phyloP scores from a whole-genome alignment of 2,113 vertebrate genomes.

The Atlantisia rogersi region DNA sequence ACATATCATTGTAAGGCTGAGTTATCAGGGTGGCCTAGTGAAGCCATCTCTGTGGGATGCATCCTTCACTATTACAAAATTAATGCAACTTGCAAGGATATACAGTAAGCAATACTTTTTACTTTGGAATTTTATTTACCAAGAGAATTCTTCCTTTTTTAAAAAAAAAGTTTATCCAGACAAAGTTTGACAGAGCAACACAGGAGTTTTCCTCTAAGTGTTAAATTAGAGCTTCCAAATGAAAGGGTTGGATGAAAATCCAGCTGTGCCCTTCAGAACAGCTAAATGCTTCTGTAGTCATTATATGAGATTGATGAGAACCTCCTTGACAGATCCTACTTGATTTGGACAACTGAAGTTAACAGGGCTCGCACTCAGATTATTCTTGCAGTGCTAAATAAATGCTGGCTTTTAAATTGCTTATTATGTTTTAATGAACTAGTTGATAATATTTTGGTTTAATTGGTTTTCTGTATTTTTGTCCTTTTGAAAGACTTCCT shows the following conservation, averaged over 20 bases:
- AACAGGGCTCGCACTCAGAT: not conserved
- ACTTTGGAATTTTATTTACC: conserved; percentile 14
- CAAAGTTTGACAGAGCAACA: conserved; percentile 33
- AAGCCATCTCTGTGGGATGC: conserved; percentile 11
- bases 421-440: not conserved
- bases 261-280: conserved; percentile 65
- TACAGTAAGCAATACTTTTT: not conserved
- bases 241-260: conserved; percentile 59
- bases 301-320: conserved; percentile 58
- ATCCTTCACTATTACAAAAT: not conserved
- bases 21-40: not conserved
- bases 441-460: not conserved
- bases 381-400: not conserved
- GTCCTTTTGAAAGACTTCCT: not conserved
- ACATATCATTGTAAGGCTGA: not conserved
- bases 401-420: conserved; percentile 3
- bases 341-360: conserved; percentile 46
- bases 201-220: conserved; percentile 46
- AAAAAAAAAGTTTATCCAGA: not conserved
- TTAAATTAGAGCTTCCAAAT: conserved; percentile 56
- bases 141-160: not conserved
- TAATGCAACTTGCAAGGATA: conserved; percentile 2
- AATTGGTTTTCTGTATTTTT: not conserved
- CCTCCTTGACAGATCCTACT: conserved; percentile 56
- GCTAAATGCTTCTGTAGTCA: conserved; percentile 48